These are phyloP conservation scores for Tympanoctomys barrerae DNA, from an alignment of 2,797 vertebrate species.

Conservation along the genomic window DNA sequence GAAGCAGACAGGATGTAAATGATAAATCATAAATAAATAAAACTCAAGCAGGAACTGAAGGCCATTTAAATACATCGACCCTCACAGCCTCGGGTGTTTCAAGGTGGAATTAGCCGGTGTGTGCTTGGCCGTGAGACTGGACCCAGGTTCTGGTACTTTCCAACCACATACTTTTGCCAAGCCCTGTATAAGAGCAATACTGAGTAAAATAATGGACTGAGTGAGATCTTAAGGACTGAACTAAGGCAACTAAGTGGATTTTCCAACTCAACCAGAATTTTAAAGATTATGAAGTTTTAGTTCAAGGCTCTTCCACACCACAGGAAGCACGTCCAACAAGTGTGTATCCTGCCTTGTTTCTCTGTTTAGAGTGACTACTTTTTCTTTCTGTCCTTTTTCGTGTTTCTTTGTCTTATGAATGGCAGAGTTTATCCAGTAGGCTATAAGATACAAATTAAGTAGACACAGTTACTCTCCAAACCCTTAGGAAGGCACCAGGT, in stretches of 20 bases:
- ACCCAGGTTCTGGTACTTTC: conserved; percentile 19
- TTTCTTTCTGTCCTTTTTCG: conserved; percentile 38
- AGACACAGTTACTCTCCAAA: conserved; percentile 7
- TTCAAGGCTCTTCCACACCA: background rate
- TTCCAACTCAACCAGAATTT: conserved; percentile 58
- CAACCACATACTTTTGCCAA: conserved; percentile 10
- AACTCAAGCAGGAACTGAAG: conserved; percentile 71
- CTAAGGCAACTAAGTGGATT: background rate
- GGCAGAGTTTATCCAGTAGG: background rate
- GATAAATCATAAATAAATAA: conserved; percentile 79
- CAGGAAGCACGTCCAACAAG: background rate
- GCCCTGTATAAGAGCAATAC: background rate
- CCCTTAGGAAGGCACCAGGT: background rate
- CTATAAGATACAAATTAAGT: conserved; percentile 22
- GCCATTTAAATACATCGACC: conserved; percentile 62
- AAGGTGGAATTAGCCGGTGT: background rate
- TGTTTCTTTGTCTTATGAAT: background rate
- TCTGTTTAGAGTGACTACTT: background rate
- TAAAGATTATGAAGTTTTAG: conserved; percentile 31
- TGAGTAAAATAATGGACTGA: background rate
- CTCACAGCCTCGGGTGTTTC: conserved; percentile 50
- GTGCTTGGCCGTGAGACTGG: background rate
- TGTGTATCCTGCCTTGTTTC: background rate
- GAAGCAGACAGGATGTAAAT: conserved; percentile 76
- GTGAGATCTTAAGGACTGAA: background rate